Base-by-base conservation (phyloP, 2,888 invertebrate species). In the Hyposoter dolosus region DNA sequence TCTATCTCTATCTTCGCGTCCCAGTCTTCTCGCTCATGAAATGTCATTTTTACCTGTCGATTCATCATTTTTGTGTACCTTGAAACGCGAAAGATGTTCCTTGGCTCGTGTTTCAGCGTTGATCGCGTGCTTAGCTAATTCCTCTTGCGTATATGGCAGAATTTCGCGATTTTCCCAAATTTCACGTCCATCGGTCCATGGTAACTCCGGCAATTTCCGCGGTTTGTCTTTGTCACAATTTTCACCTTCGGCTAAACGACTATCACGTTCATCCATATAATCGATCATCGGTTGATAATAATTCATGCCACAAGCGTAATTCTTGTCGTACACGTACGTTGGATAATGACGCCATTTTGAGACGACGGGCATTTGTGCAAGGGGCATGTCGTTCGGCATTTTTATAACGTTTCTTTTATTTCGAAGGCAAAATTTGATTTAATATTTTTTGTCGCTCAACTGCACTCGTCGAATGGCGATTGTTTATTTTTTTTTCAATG, bases 251-350 rank as follows among this genome's bases (percentile, higher is more conserved):
- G 63, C 78, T 40, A 50, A 56, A 71, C 92, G 93, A 81, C 90
- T 95, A 89, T 96, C 95, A 94, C 97, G 97, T 66, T 95, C 96
- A 92, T 96, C 96, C 90, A 98, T 96, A 92, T 97, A 97, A 94
- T 98, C 97, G 91, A 98, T 96, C 97, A 98, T 97, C 72, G 98
- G 98, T 94, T 97, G 97, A 94, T 98, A 98, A 94, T 96, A 97
- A 94, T 97, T 97, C 91, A 97, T 97, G 76, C 97, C 97, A 94
- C 96, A 97, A 89, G 97, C 97, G 94, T 98, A 98, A 94, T 98
- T 98, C 94, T 96, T 96, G 92, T 97, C 96, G 95, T 98, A 98
- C 83, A 97, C 96, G 81, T 96, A 93, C 28, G 97, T 96, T 77
- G 96, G 96, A 75, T 89, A 83, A 83, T 92, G 93, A 12, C 90